A percentile compares a stretch with the other conserved stretches of the same genome.
phyloP scores from a whole-genome alignment of 2,797 vertebrate genomes.

The Mergus octosetaceus region DNA sequence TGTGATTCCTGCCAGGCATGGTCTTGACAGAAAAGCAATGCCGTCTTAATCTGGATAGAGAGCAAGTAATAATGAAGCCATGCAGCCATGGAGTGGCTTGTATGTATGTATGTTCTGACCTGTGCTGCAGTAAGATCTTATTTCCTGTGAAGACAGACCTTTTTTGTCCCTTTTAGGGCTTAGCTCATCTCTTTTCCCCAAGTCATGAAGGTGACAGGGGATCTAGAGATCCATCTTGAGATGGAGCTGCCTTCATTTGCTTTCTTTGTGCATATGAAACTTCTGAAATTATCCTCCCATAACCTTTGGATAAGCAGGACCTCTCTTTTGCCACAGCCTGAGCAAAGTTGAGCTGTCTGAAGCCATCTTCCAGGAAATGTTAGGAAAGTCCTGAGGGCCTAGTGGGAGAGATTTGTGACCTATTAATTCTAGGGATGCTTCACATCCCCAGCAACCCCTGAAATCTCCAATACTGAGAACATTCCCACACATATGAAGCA shows the following conservation, averaged over 20 bases:
- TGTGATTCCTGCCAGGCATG: background rate
- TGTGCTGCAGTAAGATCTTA: background rate
- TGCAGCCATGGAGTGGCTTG: accelerated
- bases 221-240: background rate
- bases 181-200: background rate
- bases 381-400: background rate
- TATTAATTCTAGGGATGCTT: background rate
- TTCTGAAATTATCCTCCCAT: background rate
- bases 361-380: background rate
- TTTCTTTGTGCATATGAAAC: background rate
- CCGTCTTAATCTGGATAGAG: background rate
- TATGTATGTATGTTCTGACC: background rate
- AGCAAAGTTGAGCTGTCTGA: background rate
- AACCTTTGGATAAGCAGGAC: background rate
- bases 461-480: background rate
- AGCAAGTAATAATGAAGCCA: background rate
- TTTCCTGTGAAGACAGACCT: background rate
- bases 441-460: background rate
- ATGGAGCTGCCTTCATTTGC: accelerated
- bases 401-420: background rate
- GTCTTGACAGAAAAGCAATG: background rate
- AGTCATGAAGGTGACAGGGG: background rate
- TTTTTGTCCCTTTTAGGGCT: background rate
- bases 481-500: background rate
- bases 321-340: background rate